Evolutionary conservation across 2,888 invertebrate genomes (phyloP).

Genomic region (Allolobophora icterica): DNA sequence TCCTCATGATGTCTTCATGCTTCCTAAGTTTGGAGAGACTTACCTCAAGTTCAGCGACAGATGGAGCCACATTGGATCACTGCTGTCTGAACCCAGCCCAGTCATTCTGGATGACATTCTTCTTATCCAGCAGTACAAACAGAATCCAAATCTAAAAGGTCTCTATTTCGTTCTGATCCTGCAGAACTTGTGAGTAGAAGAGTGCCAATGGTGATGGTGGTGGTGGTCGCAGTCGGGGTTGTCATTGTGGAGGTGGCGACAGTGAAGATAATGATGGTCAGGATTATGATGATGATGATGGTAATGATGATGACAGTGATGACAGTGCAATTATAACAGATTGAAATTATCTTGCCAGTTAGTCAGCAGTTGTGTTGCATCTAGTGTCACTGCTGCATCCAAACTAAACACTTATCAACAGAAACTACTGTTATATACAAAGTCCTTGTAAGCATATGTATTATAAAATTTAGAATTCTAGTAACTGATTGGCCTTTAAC

Average conservation of each 20-base stretch:
- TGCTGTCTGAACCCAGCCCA: slow-evolving; percentile 32
- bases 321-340: neutral
- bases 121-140: slow-evolving; percentile 75
- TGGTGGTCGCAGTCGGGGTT: neutral
- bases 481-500: neutral
- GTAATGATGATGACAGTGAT: no score
- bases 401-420: neutral
- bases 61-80: slow-evolving; percentile 24
- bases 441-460: no score
- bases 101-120: slow-evolving; percentile 68
- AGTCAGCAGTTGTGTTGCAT: neutral
- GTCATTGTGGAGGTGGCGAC: neutral
- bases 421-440: neutral
- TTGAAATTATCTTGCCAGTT: neutral
- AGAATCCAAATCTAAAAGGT: slow-evolving; percentile 57
- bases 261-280: neutral
- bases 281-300: neutral
- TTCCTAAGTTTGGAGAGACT: slow-evolving; percentile 71
- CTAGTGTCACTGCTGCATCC: neutral
- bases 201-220: neutral
- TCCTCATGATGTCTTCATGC: slow-evolving; percentile 72
- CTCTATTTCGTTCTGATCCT: neutral
- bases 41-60: neutral
- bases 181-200: no score
- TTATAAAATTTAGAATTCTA: neutral